phyloP scores from a whole-genome alignment of 2,113 vertebrate species.

The Dipodomys merriami region DNA sequence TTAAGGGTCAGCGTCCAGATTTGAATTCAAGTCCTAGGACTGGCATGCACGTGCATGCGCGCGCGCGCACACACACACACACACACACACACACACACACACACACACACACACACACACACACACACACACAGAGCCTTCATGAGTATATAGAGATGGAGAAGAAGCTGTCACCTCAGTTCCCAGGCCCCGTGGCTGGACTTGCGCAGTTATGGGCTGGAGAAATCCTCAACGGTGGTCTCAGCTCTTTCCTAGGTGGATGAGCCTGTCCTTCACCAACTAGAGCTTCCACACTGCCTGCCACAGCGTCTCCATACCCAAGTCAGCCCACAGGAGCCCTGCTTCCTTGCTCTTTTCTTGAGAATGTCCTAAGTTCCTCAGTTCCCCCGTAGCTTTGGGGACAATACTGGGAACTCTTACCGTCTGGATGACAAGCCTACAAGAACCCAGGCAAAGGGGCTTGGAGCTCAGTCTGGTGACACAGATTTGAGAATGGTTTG shows the following conservation, averaged over 20 bases:
- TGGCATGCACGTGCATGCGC: no score
- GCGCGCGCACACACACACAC: no score
- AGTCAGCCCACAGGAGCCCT: neutral
- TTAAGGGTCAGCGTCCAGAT: no score
- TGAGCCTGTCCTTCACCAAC: neutral
- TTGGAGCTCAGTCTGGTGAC: neutral
- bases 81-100: no score
- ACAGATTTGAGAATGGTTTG: neutral
- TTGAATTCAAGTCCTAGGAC: no score
- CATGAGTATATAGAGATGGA: neutral
- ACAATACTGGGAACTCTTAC: neutral
- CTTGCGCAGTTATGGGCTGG: neutral
- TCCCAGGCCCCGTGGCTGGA: neutral
- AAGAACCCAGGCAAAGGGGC: neutral
- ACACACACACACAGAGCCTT: no score
- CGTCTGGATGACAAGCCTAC: neutral
- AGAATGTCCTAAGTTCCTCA: neutral
- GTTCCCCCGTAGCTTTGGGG: neutral
- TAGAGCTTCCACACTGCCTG: neutral
- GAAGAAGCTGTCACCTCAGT: no score
- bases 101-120: no score
- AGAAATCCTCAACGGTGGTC: neutral
- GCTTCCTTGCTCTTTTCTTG: neutral
- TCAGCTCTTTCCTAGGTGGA: neutral
- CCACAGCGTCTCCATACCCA: neutral